A percentile compares a stretch with the other conserved stretches of the same genome.
Evolutionary conservation across 2,113 vertebrate genomes (phyloP).

Genomic region (Natator depressus): DNA sequence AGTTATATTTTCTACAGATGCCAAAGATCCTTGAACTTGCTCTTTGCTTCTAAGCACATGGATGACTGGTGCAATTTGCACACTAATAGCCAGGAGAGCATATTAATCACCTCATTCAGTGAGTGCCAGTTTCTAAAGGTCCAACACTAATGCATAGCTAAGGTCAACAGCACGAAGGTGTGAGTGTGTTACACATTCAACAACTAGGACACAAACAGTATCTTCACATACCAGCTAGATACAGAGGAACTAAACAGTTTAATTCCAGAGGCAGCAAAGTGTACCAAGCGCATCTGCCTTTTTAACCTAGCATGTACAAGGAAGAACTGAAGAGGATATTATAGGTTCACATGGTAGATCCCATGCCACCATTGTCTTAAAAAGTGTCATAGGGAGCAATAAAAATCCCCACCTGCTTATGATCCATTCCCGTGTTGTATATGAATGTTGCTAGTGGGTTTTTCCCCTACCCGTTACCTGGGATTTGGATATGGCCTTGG

Average conservation of each 20-base stretch:
- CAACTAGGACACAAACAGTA: rapidly evolving
- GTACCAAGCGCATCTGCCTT: background rate
- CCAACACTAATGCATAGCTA: background rate
- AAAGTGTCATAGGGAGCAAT: background rate
- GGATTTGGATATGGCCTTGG: background rate
- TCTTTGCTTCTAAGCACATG: constrained; percentile 38
- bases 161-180: background rate
- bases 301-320: background rate
- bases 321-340: background rate
- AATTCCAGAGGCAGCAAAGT: background rate
- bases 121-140: background rate
- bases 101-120: background rate
- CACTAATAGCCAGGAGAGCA: background rate
- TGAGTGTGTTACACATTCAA: background rate
- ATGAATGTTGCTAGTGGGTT: background rate
- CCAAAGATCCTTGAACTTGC: background rate
- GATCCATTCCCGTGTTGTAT: background rate
- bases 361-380: background rate
- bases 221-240: background rate
- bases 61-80: background rate
- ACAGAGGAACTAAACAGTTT: background rate
- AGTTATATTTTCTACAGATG: background rate
- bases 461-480: background rate
- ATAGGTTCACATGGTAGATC: background rate
- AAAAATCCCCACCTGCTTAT: background rate